Conservation (phyloP, 2,888 invertebrate genomes). For the Chydorus sphaericus region DNA sequence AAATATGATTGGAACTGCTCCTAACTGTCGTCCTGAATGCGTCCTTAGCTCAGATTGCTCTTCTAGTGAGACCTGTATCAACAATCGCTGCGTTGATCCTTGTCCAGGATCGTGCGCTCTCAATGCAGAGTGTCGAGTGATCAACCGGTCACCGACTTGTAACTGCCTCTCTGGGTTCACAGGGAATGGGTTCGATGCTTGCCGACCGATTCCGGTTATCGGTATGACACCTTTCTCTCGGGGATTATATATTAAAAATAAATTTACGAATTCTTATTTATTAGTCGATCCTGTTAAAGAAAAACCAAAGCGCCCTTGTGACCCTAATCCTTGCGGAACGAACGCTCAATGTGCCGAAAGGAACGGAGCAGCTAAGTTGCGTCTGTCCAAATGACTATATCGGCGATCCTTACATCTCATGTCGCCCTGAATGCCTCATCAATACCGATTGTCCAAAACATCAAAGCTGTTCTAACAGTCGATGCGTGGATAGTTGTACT, state of each 20-base stretch:
- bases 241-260: too few species aligned
- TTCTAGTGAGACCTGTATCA: constrained; percentile 60
- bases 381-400: constrained; percentile 61
- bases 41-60: constrained; percentile 64
- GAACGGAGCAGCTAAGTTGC: constrained; percentile 55
- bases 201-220: constrained; percentile 24
- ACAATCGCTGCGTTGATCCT: constrained; percentile 72
- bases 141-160: constrained; percentile 55
- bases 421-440: constrained; percentile 59
- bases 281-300: not conserved
- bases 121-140: constrained; percentile 59
- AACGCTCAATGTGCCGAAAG: constrained; percentile 64
- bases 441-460: constrained; percentile 53
- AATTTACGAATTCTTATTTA: not conserved
- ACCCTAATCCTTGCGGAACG: constrained; percentile 68
- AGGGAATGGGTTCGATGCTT: constrained; percentile 55
- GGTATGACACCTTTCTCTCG: constrained; percentile 18
- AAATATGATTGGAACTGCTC: constrained; percentile 60
- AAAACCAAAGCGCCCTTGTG: constrained; percentile 32
- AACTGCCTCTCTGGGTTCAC: constrained; percentile 42
- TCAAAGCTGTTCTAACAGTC: constrained; percentile 52
- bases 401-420: constrained; percentile 49
- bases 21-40: constrained; percentile 78
- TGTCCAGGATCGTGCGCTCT: constrained; percentile 70
- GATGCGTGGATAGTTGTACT: constrained; percentile 42